Evolutionary conservation across 1,140 invertebrate genomes (phyloP).

Genomic region (Popillia japonica): DNA sequence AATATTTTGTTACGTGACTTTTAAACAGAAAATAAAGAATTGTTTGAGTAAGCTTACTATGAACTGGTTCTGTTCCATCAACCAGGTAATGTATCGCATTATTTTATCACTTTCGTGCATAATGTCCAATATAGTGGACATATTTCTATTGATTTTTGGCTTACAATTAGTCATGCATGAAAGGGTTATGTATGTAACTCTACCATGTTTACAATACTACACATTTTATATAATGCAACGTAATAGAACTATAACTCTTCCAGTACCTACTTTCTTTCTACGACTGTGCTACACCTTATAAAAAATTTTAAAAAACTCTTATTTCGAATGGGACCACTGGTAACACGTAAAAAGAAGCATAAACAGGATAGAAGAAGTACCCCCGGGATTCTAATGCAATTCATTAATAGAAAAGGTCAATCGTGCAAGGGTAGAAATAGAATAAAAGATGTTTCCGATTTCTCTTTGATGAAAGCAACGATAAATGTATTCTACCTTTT

Average conservation of each 20-base stretch:
- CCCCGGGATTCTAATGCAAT: conserved; percentile 21
- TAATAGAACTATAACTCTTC: neutral
- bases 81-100: too few relatives aligned
- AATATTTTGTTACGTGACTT: too few relatives aligned
- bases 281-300: neutral
- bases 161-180: too few relatives aligned
- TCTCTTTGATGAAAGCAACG: conserved; percentile 30
- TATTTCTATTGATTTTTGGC: too few relatives aligned
- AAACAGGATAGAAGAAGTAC: conserved; percentile 18
- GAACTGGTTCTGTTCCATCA: too few relatives aligned
- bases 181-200: too few relatives aligned
- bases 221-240: too few relatives aligned
- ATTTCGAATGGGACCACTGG: neutral
- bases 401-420: conserved; percentile 32
- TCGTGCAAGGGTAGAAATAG: conserved; percentile 22
- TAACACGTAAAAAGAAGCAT: conserved; percentile 5
- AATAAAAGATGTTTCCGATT: conserved; percentile 32
- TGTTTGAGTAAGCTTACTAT: too few relatives aligned
- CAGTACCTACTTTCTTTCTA: neutral
- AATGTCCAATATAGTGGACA: too few relatives aligned
- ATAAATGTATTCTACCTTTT: conserved; percentile 28
- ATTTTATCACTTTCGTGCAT: too few relatives aligned
- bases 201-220: too few relatives aligned
- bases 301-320: neutral
- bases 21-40: too few relatives aligned